These are phyloP conservation scores for Rhopalosiphum nymphaeae DNA, from an alignment of 2,888 invertebrate species.

Conservation along the genomic window DNA sequence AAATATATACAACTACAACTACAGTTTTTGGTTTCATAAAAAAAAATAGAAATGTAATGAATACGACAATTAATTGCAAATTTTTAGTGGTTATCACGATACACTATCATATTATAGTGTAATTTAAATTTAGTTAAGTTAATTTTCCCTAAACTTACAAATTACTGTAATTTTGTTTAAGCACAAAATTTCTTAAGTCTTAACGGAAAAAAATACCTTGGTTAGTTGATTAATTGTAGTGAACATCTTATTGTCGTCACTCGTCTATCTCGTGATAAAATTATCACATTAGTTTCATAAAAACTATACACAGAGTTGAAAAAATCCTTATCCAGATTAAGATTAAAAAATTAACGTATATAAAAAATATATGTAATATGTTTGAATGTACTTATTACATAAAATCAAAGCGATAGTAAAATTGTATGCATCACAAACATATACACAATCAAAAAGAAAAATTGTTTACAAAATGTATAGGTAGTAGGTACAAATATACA, in stretches of 20 bases:
- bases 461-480: no score
- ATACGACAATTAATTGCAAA: background rate
- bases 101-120: background rate
- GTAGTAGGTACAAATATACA: no score
- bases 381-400: no score
- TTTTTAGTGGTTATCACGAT: background rate
- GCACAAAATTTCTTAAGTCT: no score
- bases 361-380: no score
- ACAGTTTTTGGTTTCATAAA: background rate
- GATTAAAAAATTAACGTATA: no score
- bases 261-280: background rate
- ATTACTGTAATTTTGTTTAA: background rate
- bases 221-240: background rate
- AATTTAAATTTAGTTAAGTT: background rate
- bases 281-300: background rate
- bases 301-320: background rate
- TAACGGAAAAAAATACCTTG: background rate
- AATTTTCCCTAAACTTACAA: background rate
- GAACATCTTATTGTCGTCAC: background rate
- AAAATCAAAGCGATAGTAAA: no score
- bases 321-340: no score
- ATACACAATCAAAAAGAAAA: no score
- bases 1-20: background rate
- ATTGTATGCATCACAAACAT: no score
- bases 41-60: background rate